These are phyloP conservation scores for Suillia variegata DNA, from an alignment of 2,888 invertebrate species.

Conservation along the genomic window DNA sequence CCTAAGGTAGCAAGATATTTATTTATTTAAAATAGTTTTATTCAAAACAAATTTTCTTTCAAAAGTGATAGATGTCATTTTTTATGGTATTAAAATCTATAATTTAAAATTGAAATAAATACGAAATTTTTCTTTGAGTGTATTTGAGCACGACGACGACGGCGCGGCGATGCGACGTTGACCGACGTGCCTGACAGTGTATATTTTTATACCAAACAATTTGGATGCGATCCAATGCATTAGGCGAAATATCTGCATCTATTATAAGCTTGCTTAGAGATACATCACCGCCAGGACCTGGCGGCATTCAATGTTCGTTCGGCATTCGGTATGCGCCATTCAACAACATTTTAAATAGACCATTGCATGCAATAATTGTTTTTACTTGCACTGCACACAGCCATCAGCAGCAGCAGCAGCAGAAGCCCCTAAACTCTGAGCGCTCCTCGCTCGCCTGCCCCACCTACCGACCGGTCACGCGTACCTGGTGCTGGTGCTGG, in stretches of 20 bases:
- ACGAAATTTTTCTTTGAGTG: too few relatives aligned
- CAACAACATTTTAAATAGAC: conserved; percentile 38
- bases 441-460: too few relatives aligned
- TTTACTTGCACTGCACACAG: background rate
- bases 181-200: conserved; percentile 43
- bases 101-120: too few relatives aligned
- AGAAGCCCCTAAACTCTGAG: too few relatives aligned
- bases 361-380: conserved; percentile 52
- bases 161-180: conserved; percentile 26
- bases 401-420: background rate
- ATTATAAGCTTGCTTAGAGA: background rate
- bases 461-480: too few relatives aligned
- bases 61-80: too few relatives aligned
- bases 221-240: conserved; percentile 60
- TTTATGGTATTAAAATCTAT: too few relatives aligned
- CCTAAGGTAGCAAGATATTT: too few relatives aligned
- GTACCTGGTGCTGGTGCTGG: too few relatives aligned
- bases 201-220: conserved; percentile 58
- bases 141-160: conserved; percentile 6
- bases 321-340: conserved; percentile 18
- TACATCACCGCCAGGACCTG: conserved; percentile 6
- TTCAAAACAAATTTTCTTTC: too few relatives aligned
- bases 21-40: too few relatives aligned
- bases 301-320: conserved; percentile 16
- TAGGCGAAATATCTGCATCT: conserved; percentile 43